phyloP scores from a whole-genome alignment of 30 jellyfish, hydroid and myxozoan genomes.

The Aurelia aurita complex sp. Pacific region DNA sequence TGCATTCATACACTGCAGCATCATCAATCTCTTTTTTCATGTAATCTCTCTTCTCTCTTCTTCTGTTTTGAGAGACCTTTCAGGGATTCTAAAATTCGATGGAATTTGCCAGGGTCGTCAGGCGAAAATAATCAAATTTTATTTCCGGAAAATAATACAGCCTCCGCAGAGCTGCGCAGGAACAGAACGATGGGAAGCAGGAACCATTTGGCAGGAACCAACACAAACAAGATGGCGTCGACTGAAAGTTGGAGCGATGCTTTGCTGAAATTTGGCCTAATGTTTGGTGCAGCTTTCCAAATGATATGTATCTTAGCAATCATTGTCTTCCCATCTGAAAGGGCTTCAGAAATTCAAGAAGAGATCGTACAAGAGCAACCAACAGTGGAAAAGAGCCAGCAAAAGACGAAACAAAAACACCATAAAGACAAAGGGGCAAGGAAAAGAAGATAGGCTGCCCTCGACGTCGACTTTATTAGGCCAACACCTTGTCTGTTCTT shows the following conservation, averaged over 20 bases:
- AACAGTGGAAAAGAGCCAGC: background rate
- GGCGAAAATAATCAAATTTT: no score
- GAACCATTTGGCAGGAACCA: no score
- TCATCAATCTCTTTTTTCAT: no score
- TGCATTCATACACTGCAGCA: no score
- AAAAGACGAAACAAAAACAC: background rate
- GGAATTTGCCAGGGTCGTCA: no score
- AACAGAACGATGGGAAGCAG: no score
- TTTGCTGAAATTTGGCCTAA: constrained; percentile 75
- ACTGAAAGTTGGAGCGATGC: constrained; percentile 45
- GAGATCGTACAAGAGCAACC: constrained; percentile 17
- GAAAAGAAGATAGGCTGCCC: constrained; percentile 13
- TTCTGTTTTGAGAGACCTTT: no score
- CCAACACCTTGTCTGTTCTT: background rate
- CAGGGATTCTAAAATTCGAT: no score
- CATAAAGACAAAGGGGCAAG: constrained; percentile 30
- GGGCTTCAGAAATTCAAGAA: constrained; percentile 35
- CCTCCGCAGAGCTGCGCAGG: no score
- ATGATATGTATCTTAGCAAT: constrained; percentile 75
- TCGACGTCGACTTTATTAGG: no score
- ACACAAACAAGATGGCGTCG: constrained; percentile 35
- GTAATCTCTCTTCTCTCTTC: no score
- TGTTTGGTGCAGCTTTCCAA: constrained; percentile 89
- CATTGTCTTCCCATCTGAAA: constrained; percentile 51
- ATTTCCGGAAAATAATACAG: no score